Percentiles rank a stretch among this genome's conserved stretches.
These are phyloP conservation scores for Drosophila incognita DNA, from an alignment of 2,888 invertebrate species.

Conservation along the genomic window DNA sequence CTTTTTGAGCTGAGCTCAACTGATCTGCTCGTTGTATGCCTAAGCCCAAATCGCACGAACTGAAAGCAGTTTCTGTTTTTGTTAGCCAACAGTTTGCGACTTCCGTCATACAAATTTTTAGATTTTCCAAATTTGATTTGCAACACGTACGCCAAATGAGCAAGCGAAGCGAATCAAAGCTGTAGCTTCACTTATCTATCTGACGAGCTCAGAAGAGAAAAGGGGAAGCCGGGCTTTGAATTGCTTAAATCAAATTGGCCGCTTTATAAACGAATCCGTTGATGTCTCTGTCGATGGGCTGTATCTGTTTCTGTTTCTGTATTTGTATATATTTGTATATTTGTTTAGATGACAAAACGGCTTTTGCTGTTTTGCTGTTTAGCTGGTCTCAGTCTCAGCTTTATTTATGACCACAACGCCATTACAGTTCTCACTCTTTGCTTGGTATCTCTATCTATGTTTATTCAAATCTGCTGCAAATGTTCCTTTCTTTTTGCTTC, in stretches of 20 bases:
- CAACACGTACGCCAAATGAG: constrained; percentile 60
- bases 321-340: constrained; percentile 9
- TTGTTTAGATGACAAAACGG: constrained; percentile 39
- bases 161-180: constrained; percentile 10
- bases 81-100: constrained; percentile 21
- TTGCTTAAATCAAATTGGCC: constrained; percentile 59
- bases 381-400: constrained; percentile 16
- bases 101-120: constrained; percentile 61
- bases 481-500: constrained; percentile 4
- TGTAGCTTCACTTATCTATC: constrained; percentile 3
- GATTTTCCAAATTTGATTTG: constrained; percentile 58
- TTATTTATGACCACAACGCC: constrained; percentile 62
- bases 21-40: constrained; percentile 15
- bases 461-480: constrained; percentile 58
- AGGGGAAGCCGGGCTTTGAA: constrained; percentile 8
- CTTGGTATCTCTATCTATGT: constrained; percentile 39
- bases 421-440: constrained; percentile 68
- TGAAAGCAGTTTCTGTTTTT: constrained; percentile 4
- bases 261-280: constrained; percentile 41
- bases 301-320: constrained; percentile 13
- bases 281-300: constrained; percentile 58
- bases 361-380: constrained; percentile 16
- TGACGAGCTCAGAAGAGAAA: neutral
- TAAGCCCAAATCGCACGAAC: constrained; percentile 36
- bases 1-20: constrained; percentile 20